phyloP scores from a whole-genome alignment of 2,113 vertebrate genomes.

The Hippotragus niger region DNA sequence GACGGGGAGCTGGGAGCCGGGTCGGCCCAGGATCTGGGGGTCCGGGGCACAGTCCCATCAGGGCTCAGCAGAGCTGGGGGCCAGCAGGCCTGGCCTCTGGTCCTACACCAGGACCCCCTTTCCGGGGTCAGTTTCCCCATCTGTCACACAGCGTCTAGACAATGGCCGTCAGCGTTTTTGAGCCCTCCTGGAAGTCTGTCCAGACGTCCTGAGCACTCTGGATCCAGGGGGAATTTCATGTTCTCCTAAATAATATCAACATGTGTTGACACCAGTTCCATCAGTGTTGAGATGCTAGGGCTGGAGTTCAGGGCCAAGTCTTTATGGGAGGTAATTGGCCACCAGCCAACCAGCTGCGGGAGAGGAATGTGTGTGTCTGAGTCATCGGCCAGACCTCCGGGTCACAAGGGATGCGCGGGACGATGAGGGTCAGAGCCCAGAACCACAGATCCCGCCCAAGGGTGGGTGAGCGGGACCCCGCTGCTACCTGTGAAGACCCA shows the following conservation, averaged over 20 bases:
- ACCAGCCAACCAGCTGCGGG: constrained; percentile 51
- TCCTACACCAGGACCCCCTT: rapidly evolving
- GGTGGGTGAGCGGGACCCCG: background rate
- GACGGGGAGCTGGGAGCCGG: rapidly evolving
- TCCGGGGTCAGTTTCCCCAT: background rate
- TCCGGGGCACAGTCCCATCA: rapidly evolving
- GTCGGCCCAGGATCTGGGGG: rapidly evolving
- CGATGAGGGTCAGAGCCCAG: background rate
- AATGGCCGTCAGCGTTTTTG: background rate
- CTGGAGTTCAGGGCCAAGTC: background rate
- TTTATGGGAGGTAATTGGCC: background rate
- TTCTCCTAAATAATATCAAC: background rate
- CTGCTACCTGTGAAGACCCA: rapidly evolving
- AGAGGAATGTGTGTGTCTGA: background rate
- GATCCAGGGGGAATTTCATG: background rate
- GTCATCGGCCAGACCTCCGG: background rate
- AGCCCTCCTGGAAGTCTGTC: background rate
- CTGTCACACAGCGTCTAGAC: background rate
- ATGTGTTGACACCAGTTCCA: background rate
- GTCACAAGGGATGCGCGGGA: rapidly evolving
- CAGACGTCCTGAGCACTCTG: background rate
- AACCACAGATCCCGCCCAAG: rapidly evolving
- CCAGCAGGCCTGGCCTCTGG: background rate
- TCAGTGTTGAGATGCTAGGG: background rate
- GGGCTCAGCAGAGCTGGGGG: background rate